Evolutionary conservation across 2,113 vertebrate species (phyloP), one percentile per base, ranked within the genome.

Genomic region (Lichenostomus cassidix): DNA sequence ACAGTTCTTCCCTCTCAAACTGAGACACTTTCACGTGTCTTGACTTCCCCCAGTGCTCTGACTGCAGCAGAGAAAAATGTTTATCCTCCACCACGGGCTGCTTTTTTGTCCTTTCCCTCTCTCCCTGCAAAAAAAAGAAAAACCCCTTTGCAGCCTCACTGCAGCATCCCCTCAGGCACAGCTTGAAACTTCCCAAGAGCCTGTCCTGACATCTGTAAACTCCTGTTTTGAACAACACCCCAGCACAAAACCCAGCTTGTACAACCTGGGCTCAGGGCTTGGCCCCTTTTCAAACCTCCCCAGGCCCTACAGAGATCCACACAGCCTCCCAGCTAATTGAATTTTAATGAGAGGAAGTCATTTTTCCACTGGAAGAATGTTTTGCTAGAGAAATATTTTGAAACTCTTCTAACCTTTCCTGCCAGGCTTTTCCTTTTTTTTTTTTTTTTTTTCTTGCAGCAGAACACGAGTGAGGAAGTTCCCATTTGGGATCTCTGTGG

Each of bases 281-380:
- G 87, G 91, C 90, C 60, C 60, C 53, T 25, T 13, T 10, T 83
- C 87, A 79, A 33, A 15, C 15, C 55, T 7, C 4, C 87, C 94
- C 88, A 19, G 71, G 74, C 97, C 88, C 11, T 31, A 95, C 95
- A 95, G 90, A 78, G 63, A 94, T 8, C 60, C 74, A 28, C 87
- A 87, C 11, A 75, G 81, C 89, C 94, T 71, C 76, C 46, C 23
- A 96, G 79, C 93, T 67, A 71, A 90, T 42, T 69, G 85, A 91
- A 91, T 93, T 93, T 85, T 92, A 96, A 97, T 49, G 71, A 93
- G 85, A 39, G 79, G 93, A 96, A 96, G 94, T 68, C 10, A 0
- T 79, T 94, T 80, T 95, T 83, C 95, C 94, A 71, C 55, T 81
- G 90, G 70, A 88, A 78, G 83, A 89, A 87, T 13, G 75, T 47